These are phyloP conservation scores for Sebastes taczanowskii DNA, from an alignment of 2,797 vertebrate species.

Conservation along the genomic window DNA sequence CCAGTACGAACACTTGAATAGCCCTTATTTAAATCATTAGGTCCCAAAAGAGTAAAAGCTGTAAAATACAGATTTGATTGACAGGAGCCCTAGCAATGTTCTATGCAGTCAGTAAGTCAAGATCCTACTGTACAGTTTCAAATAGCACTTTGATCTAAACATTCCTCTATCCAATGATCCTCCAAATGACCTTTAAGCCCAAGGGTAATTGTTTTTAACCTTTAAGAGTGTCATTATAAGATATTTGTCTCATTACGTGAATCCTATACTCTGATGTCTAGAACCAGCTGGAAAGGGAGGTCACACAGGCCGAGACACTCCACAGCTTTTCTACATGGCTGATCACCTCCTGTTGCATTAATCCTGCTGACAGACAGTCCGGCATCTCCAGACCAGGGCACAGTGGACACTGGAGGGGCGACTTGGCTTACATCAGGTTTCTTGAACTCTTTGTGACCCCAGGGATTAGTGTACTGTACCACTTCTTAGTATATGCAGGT, in stretches of 20 bases:
- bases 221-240: constrained; percentile 3
- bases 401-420: constrained; percentile 16
- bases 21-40: too few relatives aligned
- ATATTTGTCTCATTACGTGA: constrained; percentile 19
- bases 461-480: constrained; percentile 9
- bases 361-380: constrained; percentile 40
- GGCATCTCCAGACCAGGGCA: constrained; percentile 15
- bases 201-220: constrained; percentile 41
- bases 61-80: background rate
- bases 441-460: constrained; percentile 36
- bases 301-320: constrained; percentile 25
- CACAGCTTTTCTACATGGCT: constrained; percentile 66
- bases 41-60: too few relatives aligned
- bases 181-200: constrained; percentile 7
- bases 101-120: background rate
- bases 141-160: background rate
- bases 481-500: background rate
- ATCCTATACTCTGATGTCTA: background rate
- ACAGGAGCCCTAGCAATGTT: background rate
- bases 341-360: constrained; percentile 47
- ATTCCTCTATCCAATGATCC: constrained; percentile 14
- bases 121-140: background rate
- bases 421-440: constrained; percentile 27
- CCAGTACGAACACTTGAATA: too few relatives aligned
- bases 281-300: constrained; percentile 43